These are phyloP conservation scores for Pseudococcus viburni DNA, from an alignment of 2,888 invertebrate genomes.

Conservation along the genomic window DNA sequence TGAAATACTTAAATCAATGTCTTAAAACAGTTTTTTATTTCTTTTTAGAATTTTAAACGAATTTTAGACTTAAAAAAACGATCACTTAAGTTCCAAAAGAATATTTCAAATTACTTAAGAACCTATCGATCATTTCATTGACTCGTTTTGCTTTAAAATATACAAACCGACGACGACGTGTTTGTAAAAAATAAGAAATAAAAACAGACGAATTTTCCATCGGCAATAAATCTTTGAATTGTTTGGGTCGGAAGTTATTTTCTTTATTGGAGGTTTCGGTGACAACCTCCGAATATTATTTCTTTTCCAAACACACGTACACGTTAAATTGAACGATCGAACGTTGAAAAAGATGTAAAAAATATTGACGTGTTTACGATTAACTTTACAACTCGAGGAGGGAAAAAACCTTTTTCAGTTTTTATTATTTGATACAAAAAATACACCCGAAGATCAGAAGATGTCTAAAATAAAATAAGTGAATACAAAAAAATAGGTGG, in stretches of 20 bases:
- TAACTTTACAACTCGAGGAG: background rate
- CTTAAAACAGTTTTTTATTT: no score
- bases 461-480: no score
- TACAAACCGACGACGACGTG: background rate
- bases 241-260: background rate
- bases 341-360: background rate
- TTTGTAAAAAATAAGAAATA: background rate
- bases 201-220: background rate
- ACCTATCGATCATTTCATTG: background rate
- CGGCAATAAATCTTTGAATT: background rate
- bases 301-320: background rate
- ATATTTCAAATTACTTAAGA: background rate
- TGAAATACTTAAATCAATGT: no score
- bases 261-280: background rate
- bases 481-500: no score
- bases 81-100: no score
- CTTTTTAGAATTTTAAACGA: no score
- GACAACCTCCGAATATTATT: background rate
- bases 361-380: slow-evolving; percentile 4
- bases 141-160: background rate
- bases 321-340: no score
- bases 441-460: background rate
- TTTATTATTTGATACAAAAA: background rate
- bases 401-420: background rate
- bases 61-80: no score